Percentiles rank a stretch among this genome's conserved stretches.
Conservation (phyloP, 2,113 vertebrate genomes). For the Hiodon alosoides region DNA sequence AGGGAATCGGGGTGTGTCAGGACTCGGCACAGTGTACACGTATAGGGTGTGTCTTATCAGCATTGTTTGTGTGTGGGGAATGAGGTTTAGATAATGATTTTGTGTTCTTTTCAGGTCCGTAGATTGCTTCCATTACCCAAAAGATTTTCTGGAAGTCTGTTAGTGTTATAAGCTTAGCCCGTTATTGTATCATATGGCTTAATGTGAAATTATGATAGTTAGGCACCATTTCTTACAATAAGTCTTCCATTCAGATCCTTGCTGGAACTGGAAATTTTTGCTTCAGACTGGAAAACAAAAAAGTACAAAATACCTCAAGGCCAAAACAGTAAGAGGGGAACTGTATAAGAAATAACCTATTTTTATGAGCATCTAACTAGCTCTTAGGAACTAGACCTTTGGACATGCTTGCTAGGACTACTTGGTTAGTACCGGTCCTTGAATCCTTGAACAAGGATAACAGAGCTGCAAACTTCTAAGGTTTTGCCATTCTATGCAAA, state of each 20-base stretch:
- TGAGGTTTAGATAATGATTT: background rate
- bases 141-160: background rate
- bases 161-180: background rate
- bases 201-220: constrained; percentile 20
- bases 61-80: background rate
- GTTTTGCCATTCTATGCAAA: no score
- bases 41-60: background rate
- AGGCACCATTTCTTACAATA: background rate
- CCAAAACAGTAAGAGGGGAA: constrained; percentile 2
- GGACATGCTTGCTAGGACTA: no score
- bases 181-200: background rate
- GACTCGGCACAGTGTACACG: background rate
- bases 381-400: no score
- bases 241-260: background rate
- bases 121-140: background rate
- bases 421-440: no score
- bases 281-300: background rate
- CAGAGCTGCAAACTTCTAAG: no score
- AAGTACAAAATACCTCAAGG: constrained; percentile 1
- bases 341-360: background rate
- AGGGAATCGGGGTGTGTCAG: background rate
- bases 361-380: background rate
- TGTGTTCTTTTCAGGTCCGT: background rate
- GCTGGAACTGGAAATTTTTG: background rate
- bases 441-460: no score